Evolutionary conservation across 64 coral and sea anemone species (phyloP).

Genomic region (Orbicella faveolata): DNA sequence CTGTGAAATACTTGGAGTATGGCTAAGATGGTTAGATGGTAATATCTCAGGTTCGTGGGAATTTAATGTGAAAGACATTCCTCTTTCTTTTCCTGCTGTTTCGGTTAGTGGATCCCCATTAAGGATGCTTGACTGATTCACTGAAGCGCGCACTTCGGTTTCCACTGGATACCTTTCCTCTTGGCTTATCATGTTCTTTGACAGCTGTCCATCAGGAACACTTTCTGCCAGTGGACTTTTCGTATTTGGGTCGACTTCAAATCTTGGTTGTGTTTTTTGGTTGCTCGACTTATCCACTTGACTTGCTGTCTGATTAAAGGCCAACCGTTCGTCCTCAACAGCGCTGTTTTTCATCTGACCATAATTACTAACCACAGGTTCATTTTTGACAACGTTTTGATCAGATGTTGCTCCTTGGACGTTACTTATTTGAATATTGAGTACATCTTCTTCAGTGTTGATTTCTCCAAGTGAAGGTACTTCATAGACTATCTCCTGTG

Average conservation of each 20-base stretch:
- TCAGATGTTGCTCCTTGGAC: slow-evolving; percentile 1
- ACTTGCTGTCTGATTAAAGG: background rate
- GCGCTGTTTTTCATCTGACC: no score
- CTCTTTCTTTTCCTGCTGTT: background rate
- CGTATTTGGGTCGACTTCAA: background rate
- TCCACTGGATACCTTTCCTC: background rate
- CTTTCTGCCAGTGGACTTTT: background rate
- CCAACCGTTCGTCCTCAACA: background rate
- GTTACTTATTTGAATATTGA: slow-evolving; percentile 10
- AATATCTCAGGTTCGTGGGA: background rate
- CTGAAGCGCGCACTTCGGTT: background rate
- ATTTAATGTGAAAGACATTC: background rate
- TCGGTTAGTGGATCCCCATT: background rate
- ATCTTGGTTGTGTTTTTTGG: background rate
- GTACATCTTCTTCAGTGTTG: background rate
- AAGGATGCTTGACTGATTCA: background rate
- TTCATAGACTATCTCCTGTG: background rate
- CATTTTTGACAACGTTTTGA: background rate
- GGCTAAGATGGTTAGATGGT: no score
- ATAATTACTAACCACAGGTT: no score
- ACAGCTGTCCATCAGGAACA: background rate
- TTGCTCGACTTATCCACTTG: background rate
- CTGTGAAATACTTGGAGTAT: no score
- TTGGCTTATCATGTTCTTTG: background rate
- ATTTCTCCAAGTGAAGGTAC: background rate